These are phyloP conservation scores for Diorhabda carinulata DNA, from an alignment of 1,140 invertebrate species.

Conservation along the genomic window DNA sequence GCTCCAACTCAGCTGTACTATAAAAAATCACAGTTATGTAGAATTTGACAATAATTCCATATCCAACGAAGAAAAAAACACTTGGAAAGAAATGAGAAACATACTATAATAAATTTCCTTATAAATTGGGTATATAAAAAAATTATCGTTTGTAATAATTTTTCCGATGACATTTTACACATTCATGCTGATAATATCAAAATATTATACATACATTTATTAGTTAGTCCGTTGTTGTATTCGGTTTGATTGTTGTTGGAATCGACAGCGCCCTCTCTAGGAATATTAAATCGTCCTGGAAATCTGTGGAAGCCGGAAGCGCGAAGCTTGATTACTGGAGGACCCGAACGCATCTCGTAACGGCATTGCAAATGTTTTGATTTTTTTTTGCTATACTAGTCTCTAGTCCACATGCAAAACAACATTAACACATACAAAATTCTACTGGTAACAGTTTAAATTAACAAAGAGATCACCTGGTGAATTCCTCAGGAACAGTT, in stretches of 20 bases:
- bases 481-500: constrained; percentile 36
- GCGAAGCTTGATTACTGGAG: constrained; percentile 39
- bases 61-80: no score
- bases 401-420: constrained; percentile 26
- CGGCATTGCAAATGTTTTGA: constrained; percentile 33
- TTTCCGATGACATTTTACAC: no score
- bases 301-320: constrained; percentile 34
- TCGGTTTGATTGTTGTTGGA: constrained; percentile 45
- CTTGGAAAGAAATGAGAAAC: no score
- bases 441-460: constrained; percentile 9
- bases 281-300: constrained; percentile 23
- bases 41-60: no score
- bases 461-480: constrained; percentile 41
- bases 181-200: neutral
- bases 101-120: no score
- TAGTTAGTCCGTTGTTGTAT: constrained; percentile 38
- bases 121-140: no score
- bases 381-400: constrained; percentile 23
- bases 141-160: no score
- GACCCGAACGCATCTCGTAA: constrained; percentile 45
- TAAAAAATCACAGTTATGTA: no score
- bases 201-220: constrained; percentile 45
- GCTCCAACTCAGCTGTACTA: no score
- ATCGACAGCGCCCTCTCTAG: constrained; percentile 34
- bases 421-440: constrained; percentile 13